Evolutionary conservation across 1,140 invertebrate species (phyloP), one percentile per base, ranked within the genome.

Genomic region (Bathynomus jamesi): DNA sequence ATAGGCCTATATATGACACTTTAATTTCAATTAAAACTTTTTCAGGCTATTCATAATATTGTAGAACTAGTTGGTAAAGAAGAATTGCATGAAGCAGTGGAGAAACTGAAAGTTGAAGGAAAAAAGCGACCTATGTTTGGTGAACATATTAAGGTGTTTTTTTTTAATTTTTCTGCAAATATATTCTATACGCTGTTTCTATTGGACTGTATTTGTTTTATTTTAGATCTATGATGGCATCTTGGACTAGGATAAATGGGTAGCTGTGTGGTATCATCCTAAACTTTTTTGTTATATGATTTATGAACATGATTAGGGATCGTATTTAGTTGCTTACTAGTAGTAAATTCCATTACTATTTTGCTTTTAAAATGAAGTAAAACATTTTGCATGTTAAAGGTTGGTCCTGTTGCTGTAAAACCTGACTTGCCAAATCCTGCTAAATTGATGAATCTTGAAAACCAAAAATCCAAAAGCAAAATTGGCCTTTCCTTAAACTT

Each of bases 31-130:
- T n/a, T n/a, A n/a, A n/a, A n/a, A n/a, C n/a, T 40, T 40, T 63
- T 61, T 8, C 71, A 76, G 75, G 71, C 71, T 53, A 68, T 76
- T 21, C 71, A 69, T 28, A 67, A 73, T 11, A 70, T 76, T 40
- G 75, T 67, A 0, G 75, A 76, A 21, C 27, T 76, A 30, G 65
- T 76, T 11, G 65, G 75, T 10, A 53, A 73, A 60, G 71, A 70
- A 46, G 71, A 76, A 27, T 32, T 76, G 7, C 28, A 27, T 11
- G 75, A 76, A 40, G 24, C 67, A 21, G 71, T 73, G 31, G 46
- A 30, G 8, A 61, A 28, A n/a, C 30, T 73, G 28, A 29, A 72
- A 24, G 46, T 21, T n/a, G 31, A 60, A 5, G 30, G 70, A 24
- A 61, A 60, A 21, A 31, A 61, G 25, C n/a, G 53, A 5, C 17